Evolutionary conservation across 2,113 vertebrate genomes (phyloP).

Genomic region (Pleuronectes platessa): DNA sequence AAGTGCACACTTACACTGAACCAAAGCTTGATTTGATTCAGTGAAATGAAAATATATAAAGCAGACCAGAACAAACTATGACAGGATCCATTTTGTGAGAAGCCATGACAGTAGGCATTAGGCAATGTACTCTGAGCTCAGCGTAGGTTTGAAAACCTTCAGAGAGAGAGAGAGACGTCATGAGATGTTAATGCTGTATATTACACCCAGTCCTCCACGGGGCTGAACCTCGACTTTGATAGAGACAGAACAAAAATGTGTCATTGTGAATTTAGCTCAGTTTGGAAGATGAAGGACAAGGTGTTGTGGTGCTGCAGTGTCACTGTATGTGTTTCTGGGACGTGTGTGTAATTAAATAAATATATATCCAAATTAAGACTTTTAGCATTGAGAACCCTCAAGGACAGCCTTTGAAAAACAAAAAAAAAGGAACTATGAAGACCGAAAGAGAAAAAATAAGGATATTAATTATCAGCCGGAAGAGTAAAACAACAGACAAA

Average conservation of each 20-base stretch:
- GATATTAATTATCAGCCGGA: neutral
- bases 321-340: neutral
- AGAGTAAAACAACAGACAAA: neutral
- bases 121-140: constrained; percentile 2
- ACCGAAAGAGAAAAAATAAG: neutral
- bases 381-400: neutral
- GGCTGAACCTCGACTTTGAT: constrained; percentile 30
- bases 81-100: neutral
- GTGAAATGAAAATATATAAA: constrained; percentile 1
- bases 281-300: constrained; percentile 18
- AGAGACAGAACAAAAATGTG: constrained; percentile 24
- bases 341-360: neutral
- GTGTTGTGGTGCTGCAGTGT: neutral
- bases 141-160: constrained; percentile 7
- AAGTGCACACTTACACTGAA: neutral
- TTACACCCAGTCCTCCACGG: neutral
- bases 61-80: neutral
- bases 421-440: neutral
- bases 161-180: neutral
- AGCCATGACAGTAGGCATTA: neutral
- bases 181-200: constrained; percentile 4
- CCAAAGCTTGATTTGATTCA: constrained; percentile 4
- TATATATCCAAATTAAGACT: neutral
- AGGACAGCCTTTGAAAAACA: neutral
- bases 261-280: constrained; percentile 33